phyloP scores from a whole-genome alignment of 2,113 vertebrate species.

The Trematocara unimaculatum region DNA sequence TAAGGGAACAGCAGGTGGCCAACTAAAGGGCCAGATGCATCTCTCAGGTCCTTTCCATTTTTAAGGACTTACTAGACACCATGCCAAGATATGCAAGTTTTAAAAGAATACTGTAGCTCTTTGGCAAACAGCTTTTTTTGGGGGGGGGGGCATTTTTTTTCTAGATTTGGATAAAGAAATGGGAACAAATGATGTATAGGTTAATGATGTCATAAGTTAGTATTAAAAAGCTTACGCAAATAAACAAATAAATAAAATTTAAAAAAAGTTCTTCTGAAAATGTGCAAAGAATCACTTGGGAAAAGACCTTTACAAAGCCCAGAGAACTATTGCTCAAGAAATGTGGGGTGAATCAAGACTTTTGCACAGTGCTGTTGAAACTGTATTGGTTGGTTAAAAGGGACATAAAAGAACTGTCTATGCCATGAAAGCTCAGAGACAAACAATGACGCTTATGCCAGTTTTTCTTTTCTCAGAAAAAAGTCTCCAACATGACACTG shows the following conservation, averaged over 20 bases:
- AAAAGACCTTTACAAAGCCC: not conserved
- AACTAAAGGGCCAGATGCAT: not conserved
- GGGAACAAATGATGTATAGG: not conserved
- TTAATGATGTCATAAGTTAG: not conserved
- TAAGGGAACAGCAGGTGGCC: not conserved
- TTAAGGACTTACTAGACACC: not conserved
- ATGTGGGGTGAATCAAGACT: not conserved
- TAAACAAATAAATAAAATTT: fast-evolving
- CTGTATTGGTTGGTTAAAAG: not conserved
- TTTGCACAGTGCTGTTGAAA: not conserved
- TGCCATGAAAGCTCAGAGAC: not conserved
- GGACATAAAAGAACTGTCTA: not conserved
- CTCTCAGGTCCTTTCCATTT: not conserved
- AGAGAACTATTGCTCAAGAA: not conserved
- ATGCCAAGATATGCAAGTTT: not conserved
- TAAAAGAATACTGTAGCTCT: not conserved
- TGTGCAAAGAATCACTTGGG: not conserved
- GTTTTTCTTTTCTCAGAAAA: not conserved
- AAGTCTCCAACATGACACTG: not conserved
- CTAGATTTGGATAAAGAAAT: not conserved
- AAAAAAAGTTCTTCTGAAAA: not conserved
- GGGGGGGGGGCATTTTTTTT: not conserved
- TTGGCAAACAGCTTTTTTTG: not conserved
- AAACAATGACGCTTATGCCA: fast-evolving
- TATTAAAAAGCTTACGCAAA: not conserved